A percentile compares a stretch with the other conserved stretches of the same genome.
phyloP scores from a whole-genome alignment of 2,113 vertebrate genomes.

The Cyprinodon brontotheroides region DNA sequence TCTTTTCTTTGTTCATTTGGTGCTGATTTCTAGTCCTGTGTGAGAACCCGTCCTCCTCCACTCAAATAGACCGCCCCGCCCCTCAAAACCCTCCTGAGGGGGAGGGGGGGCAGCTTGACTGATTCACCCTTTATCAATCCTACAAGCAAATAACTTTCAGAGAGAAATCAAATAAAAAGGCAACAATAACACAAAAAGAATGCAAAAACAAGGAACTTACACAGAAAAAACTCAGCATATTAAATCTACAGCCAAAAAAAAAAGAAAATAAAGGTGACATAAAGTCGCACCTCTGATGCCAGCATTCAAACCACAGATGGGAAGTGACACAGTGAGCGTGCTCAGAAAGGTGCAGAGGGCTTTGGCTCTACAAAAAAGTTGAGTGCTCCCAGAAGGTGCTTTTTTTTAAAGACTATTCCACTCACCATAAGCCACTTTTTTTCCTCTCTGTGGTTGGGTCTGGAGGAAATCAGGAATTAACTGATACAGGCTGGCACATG shows the following conservation, averaged over 20 bases:
- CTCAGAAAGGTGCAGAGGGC: conserved; percentile 74
- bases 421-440: conserved; percentile 40
- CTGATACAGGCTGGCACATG: background rate
- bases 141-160: conserved; percentile 57
- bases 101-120: conserved; percentile 16
- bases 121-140: conserved; percentile 33
- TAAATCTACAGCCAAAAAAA: conserved; percentile 8
- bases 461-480: conserved; percentile 9
- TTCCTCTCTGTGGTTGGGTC: conserved; percentile 33
- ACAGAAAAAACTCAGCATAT: conserved; percentile 38
- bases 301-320: conserved; percentile 45
- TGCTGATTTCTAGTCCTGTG: background rate
- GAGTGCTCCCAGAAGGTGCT: conserved; percentile 73
- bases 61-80: background rate
- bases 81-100: background rate
- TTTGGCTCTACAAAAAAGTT: conserved; percentile 33
- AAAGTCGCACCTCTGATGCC: conserved; percentile 25
- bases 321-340: conserved; percentile 62
- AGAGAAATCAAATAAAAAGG: conserved; percentile 58
- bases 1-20: background rate
- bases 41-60: conserved; percentile 31
- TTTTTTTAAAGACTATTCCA: conserved; percentile 34
- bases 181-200: conserved; percentile 68
- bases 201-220: conserved; percentile 51
- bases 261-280: conserved; percentile 4